Conservation (phyloP, 2,888 invertebrate species). For the Trichogramma evanescens region DNA sequence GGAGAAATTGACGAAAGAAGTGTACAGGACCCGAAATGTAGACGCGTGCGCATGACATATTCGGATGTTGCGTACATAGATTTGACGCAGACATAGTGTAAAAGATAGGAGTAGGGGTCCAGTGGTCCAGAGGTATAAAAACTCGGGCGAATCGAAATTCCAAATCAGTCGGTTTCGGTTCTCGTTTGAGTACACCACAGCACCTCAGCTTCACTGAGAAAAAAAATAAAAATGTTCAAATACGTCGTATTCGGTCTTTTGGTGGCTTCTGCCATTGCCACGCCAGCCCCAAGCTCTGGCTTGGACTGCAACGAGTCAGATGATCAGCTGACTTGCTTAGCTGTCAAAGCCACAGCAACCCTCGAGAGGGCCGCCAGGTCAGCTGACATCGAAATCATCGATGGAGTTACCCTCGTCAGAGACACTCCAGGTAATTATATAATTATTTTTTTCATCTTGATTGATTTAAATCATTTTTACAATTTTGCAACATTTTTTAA, state of each 20-base stretch:
- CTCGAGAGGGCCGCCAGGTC: constrained; percentile 54
- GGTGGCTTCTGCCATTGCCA: constrained; percentile 37
- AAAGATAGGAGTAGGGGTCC: too few relatives aligned
- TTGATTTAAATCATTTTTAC: constrained; percentile 3
- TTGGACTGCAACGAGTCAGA: constrained; percentile 45
- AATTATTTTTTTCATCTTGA: constrained; percentile 2
- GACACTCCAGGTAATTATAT: constrained; percentile 39
- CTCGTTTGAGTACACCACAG: too few relatives aligned
- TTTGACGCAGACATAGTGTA: too few relatives aligned
- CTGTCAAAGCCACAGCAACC: constrained; percentile 54
- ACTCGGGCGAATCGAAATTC: too few relatives aligned
- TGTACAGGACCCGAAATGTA: too few relatives aligned
- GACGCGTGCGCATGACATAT: too few relatives aligned
- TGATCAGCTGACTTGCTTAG: constrained; percentile 53
- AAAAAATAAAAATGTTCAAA: constrained; percentile 43
- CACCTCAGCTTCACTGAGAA: too few relatives aligned
- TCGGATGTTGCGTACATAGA: too few relatives aligned
- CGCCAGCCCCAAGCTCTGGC: constrained; percentile 33
- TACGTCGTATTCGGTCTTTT: constrained; percentile 40
- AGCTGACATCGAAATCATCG: constrained; percentile 52
- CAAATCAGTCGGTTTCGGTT: too few relatives aligned
- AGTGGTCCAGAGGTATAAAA: too few relatives aligned
- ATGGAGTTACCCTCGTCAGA: constrained; percentile 54
- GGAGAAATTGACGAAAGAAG: too few relatives aligned
- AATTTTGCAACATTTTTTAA: too few relatives aligned